Conservation (phyloP, 2,113 vertebrate species). For the Nerophis lumbriciformis region DNA sequence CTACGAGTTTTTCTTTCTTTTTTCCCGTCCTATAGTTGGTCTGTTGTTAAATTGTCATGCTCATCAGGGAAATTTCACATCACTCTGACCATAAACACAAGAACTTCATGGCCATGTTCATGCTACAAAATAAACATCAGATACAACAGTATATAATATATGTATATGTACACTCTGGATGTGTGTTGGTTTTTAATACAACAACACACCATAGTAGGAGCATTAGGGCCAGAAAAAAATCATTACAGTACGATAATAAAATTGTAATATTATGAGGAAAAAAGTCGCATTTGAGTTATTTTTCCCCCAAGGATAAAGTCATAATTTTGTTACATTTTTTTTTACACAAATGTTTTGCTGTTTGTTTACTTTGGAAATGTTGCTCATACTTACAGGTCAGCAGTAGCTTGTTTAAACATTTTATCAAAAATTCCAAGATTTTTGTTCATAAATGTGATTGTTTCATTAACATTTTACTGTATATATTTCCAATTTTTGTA, state of each 20-base stretch:
- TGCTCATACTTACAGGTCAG: too few species aligned
- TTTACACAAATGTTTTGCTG: too few species aligned
- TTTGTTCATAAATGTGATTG: too few species aligned
- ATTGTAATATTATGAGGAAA: conserved; percentile 36
- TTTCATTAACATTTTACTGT: too few species aligned
- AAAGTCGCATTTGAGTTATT: background rate
- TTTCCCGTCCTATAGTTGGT: conserved; percentile 12
- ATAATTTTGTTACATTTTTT: too few species aligned
- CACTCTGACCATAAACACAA: conserved; percentile 7
- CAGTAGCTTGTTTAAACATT: too few species aligned
- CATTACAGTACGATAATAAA: conserved; percentile 11
- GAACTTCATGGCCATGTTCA: conserved; percentile 34
- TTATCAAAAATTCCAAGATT: too few species aligned
- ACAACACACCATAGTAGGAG: too few species aligned
- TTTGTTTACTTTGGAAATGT: too few species aligned
- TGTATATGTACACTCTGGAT: background rate
- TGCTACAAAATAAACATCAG: conserved; percentile 34
- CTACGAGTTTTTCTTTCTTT: conserved; percentile 24
- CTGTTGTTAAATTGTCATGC: conserved; percentile 2
- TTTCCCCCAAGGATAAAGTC: too few species aligned
- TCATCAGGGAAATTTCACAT: conserved; percentile 24
- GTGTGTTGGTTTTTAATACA: background rate
- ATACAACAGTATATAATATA: conserved; percentile 30
- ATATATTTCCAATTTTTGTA: too few species aligned
- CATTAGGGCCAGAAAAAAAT: too few species aligned